These are phyloP conservation scores for Bungarus multicinctus DNA, from an alignment of 2,113 vertebrate species.

Conservation along the genomic window DNA sequence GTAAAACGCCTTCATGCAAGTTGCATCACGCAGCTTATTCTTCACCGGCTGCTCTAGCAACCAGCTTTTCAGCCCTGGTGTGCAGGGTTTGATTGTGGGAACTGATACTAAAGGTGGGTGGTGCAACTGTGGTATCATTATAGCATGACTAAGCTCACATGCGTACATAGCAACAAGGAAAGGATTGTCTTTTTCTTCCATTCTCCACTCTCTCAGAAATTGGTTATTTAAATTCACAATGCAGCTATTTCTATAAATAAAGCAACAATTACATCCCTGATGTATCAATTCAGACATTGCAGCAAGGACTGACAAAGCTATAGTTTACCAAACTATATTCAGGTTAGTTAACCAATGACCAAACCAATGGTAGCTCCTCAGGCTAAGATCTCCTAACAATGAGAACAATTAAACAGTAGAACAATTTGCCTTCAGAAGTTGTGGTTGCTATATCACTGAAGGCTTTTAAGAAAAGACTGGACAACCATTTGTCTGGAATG, in stretches of 20 bases:
- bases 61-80: neutral
- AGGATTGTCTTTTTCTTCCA: neutral
- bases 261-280: neutral
- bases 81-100: neutral
- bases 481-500: neutral
- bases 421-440: neutral
- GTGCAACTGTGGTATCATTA: neutral
- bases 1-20: neutral
- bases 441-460: neutral
- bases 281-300: neutral
- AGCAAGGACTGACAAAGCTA: neutral
- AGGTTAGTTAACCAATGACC: neutral
- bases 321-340: neutral
- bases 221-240: neutral
- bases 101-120: neutral
- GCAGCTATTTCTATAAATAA: neutral
- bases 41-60: neutral
- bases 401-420: neutral
- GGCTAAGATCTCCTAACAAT: neutral
- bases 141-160: neutral
- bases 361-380: neutral
- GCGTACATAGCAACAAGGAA: neutral
- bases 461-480: neutral
- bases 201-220: neutral
- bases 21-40: neutral